Conservation (phyloP, 2,113 vertebrate species). For the Myrmophylax atrothorax region DNA sequence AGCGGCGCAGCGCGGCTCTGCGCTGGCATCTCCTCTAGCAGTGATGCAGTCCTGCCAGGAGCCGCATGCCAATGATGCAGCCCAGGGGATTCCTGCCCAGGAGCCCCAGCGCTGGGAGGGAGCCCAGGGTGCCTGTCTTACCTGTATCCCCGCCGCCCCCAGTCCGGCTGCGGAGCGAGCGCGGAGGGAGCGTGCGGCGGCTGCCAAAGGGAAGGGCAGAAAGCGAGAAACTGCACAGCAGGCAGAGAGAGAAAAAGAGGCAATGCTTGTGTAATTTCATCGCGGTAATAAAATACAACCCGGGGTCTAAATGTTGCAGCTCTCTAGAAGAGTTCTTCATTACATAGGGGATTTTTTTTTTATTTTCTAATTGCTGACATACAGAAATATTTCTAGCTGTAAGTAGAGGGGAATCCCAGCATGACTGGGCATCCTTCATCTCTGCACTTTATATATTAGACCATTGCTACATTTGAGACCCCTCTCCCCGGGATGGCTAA, state of each 20-base stretch:
- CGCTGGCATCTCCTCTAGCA: conserved; percentile 55
- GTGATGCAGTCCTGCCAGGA: conserved; percentile 39
- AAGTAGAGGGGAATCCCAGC: neutral
- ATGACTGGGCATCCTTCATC: neutral
- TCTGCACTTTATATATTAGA: neutral
- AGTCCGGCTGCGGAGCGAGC: neutral
- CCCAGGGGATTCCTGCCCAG: conserved; percentile 19
- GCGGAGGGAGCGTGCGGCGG: neutral
- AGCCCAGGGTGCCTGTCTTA: neutral
- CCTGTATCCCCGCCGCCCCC: conserved; percentile 35
- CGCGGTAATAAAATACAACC: neutral
- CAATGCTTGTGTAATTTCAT: neutral
- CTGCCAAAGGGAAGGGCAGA: neutral
- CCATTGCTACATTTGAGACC: neutral
- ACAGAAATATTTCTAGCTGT: neutral
- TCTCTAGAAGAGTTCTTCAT: neutral
- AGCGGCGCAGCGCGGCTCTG: neutral
- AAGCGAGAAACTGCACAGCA: neutral
- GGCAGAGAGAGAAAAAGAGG: neutral
- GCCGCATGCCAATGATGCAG: conserved; percentile 41
- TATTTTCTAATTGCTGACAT: neutral
- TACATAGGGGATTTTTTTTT: neutral
- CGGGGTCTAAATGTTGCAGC: neutral
- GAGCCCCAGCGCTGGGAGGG: neutral
- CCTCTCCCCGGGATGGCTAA: neutral